Evolutionary conservation across 2,888 invertebrate species (phyloP).

Genomic region (Chrysotoxum bicinctum): DNA sequence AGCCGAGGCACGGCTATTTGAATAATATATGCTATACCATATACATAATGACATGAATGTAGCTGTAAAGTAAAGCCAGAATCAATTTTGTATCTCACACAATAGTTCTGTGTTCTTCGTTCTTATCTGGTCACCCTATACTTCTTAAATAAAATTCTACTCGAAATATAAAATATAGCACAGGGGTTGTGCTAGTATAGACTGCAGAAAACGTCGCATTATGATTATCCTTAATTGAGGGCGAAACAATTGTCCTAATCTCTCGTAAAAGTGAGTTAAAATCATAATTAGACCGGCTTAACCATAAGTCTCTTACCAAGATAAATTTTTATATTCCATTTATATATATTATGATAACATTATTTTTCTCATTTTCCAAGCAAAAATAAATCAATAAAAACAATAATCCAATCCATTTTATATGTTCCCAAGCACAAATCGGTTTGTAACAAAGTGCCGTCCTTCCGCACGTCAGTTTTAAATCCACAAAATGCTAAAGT

Average conservation of each 20-base stretch:
- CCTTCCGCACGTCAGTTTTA: neutral
- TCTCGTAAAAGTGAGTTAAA: neutral
- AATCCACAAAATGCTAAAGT: conserved; percentile 14
- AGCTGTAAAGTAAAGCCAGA: too few relatives aligned
- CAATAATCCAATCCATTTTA: neutral
- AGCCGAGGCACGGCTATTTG: too few relatives aligned
- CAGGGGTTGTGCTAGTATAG: too few relatives aligned
- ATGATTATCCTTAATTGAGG: neutral
- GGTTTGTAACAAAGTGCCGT: neutral
- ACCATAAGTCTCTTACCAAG: neutral
- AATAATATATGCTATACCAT: too few relatives aligned
- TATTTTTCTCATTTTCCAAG: neutral
- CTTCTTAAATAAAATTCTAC: too few relatives aligned
- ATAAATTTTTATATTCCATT: neutral
- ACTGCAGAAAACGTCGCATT: too few relatives aligned
- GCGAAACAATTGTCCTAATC: neutral
- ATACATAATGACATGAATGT: too few relatives aligned
- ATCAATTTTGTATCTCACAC: too few relatives aligned
- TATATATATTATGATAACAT: neutral
- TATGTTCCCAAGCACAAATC: neutral
- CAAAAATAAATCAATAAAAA: neutral
- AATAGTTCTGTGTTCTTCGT: too few relatives aligned
- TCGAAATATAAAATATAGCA: too few relatives aligned
- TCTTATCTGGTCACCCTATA: too few relatives aligned
- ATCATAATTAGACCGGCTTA: neutral